Conservation (phyloP, 2,888 invertebrate genomes). For the Rhodophaea formosa region DNA sequence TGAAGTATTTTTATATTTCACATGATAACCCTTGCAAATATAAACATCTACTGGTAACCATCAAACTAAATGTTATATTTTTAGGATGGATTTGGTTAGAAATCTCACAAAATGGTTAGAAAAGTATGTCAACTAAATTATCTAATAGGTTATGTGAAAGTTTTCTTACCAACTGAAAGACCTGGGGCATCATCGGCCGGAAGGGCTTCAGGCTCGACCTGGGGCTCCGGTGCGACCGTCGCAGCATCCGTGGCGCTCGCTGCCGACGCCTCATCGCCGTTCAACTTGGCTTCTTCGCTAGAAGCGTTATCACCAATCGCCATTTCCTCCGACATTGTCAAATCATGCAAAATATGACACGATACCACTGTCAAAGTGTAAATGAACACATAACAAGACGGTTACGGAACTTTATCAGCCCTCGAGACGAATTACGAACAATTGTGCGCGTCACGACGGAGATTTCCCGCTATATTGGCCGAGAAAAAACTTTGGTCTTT, state of each 20-base stretch:
- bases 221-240: constrained; percentile 37
- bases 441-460: constrained; percentile 71
- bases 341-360: constrained; percentile 57
- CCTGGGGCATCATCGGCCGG: constrained; percentile 35
- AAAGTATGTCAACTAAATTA: constrained; percentile 54
- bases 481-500: constrained; percentile 47
- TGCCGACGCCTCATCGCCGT: constrained; percentile 46
- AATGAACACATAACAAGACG: constrained; percentile 67
- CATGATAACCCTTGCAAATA: background rate
- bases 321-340: constrained; percentile 79
- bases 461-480: constrained; percentile 76
- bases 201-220: constrained; percentile 36
- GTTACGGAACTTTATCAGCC: constrained; percentile 59
- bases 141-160: constrained; percentile 65
- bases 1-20: background rate
- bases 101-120: background rate
- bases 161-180: constrained; percentile 49
- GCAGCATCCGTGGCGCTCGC: constrained; percentile 42
- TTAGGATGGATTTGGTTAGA: background rate
- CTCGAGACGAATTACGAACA: constrained; percentile 59
- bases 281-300: constrained; percentile 55
- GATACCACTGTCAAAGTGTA: constrained; percentile 61
- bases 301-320: constrained; percentile 72
- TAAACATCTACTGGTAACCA: background rate
- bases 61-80: background rate